Evolutionary conservation across 2,888 invertebrate species (phyloP).

Genomic region (Achlya flavicornis): DNA sequence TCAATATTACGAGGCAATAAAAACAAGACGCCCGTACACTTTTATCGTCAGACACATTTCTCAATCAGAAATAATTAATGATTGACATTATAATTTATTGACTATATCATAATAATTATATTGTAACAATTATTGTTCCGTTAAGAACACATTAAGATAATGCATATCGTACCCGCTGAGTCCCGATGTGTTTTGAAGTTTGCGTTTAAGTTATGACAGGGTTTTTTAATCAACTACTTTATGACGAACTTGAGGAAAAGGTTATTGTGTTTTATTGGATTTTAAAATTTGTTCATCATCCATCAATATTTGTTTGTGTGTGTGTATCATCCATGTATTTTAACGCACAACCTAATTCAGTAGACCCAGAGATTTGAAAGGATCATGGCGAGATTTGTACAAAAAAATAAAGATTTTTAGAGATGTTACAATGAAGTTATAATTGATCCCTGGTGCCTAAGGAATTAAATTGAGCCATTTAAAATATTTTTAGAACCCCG

Average conservation of each 20-base stretch:
- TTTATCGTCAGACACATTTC: slow-evolving; percentile 66
- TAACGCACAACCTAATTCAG: too few relatives aligned
- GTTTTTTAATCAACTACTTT: not conserved
- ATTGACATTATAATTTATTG: slow-evolving; percentile 69
- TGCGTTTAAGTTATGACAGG: not conserved
- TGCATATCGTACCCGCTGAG: slow-evolving; percentile 25
- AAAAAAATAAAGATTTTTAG: too few relatives aligned
- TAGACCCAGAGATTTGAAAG: too few relatives aligned
- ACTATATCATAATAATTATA: slow-evolving; percentile 74
- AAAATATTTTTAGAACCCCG: too few relatives aligned
- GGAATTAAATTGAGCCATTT: too few relatives aligned
- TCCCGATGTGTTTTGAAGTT: not conserved
- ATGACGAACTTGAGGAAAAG: not conserved
- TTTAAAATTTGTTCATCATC: too few relatives aligned
- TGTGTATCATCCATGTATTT: too few relatives aligned
- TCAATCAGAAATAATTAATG: slow-evolving; percentile 75
- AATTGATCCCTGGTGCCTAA: too few relatives aligned
- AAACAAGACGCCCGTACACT: slow-evolving; percentile 21
- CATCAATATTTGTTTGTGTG: too few relatives aligned
- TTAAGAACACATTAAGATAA: slow-evolving; percentile 74
- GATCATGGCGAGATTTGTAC: too few relatives aligned
- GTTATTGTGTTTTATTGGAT: too few relatives aligned
- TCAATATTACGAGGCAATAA: slow-evolving; percentile 23
- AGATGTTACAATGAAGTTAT: too few relatives aligned
- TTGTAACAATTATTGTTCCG: slow-evolving; percentile 78